Base-by-base conservation (phyloP, 2,113 vertebrate species). In the Etia nguti region DNA sequence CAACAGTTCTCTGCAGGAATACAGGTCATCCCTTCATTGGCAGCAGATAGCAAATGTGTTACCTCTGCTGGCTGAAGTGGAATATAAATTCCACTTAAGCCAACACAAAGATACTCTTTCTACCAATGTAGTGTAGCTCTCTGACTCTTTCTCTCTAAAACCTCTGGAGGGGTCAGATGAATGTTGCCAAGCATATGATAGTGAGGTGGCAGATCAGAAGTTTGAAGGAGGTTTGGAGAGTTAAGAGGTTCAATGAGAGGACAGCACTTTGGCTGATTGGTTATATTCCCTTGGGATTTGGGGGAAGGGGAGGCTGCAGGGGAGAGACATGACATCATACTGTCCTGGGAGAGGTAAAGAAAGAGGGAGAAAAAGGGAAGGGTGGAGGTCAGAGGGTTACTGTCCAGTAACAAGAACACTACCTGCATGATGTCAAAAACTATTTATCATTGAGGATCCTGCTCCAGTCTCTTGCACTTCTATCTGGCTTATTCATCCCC, bases 191-290 rank as follows among this genome's bases (percentile, higher is more conserved):
- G 84, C 73, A 89, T 81, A 89, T 94, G 87, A 94, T 90, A 89
- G 80, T 1, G 22, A 91, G 86, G 83, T 89, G 81, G 88, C 56
- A 85, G 92, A 89, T 93, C 90, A 92, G 86, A 48, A 83, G 86
- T 82, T 75, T 38, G 62, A 86, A 68, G 82, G 81, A 52, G 81
- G 79, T 75, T 81, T 84, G 22, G 48, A 80, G 84, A 89, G 88
- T 89, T 93, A 94, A 91, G 88, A 94, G 92, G 93, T 91, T 94
- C 92, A 91, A 55, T 56, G 80, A 52, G 90, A 86, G 93, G 91
- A 91, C 92, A 94, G 90, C 92, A 95, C 94, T 94, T 87, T 92
- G 85, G 85, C 81, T 94, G 89, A 95, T 95, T 95, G 89, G 91
- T 86, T 89, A 48, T 79, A 29, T 85, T 92, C 92, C 83, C 88